These are phyloP conservation scores for Holothuria leucospilota DNA, from an alignment of 53 echinoderm and acorn worm genomes.

Conservation along the genomic window DNA sequence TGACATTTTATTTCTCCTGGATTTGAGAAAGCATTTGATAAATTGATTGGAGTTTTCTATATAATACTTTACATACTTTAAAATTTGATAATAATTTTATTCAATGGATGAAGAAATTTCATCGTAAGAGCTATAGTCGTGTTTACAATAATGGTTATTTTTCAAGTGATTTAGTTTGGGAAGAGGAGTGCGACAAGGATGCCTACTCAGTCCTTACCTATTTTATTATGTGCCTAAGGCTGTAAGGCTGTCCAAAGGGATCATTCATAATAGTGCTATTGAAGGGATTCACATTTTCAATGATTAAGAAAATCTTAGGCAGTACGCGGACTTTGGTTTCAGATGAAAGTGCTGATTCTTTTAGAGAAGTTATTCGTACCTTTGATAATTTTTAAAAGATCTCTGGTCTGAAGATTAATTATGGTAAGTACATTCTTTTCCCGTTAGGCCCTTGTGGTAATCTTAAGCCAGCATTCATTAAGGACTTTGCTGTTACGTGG, in stretches of 20 bases:
- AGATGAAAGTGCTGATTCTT: neutral
- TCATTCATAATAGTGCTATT: neutral
- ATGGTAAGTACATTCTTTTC: slow-evolving; percentile 2
- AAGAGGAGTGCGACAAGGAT: neutral
- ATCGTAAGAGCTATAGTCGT: neutral
- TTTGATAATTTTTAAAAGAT: neutral
- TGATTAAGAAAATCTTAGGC: neutral
- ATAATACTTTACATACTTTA: neutral
- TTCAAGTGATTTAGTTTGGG: neutral
- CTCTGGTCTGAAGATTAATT: slow-evolving; percentile 9
- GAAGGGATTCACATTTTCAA: neutral
- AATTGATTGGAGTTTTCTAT: neutral
- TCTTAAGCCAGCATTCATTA: neutral
- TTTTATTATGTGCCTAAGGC: neutral
- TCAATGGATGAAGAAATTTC: neutral
- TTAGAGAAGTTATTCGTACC: neutral
- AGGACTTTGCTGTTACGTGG: neutral
- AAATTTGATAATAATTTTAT: neutral
- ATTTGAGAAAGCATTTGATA: slow-evolving; percentile 4
- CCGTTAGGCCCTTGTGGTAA: neutral
- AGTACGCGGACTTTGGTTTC: neutral
- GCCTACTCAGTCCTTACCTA: neutral
- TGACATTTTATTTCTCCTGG: neutral
- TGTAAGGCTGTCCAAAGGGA: neutral
- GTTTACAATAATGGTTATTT: neutral